Evolutionary conservation across 2,797 vertebrate species (phyloP).

Genomic region (Pseudomugil gertrudae): DNA sequence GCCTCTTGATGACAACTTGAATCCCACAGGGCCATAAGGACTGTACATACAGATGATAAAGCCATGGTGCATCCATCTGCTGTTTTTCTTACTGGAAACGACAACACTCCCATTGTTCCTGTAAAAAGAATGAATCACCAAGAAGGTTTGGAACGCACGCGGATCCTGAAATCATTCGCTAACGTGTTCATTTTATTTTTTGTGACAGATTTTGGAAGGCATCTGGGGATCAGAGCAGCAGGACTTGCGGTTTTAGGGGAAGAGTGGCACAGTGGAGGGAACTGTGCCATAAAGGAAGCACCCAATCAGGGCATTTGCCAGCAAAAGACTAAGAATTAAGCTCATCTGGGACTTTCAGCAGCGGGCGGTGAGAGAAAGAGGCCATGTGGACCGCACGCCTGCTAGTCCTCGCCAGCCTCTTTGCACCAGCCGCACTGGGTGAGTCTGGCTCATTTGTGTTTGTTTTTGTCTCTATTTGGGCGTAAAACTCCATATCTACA

Average conservation of each 20-base stretch:
- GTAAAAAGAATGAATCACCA: slow-evolving; percentile 29
- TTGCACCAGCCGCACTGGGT: slow-evolving; percentile 88
- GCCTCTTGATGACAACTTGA: slow-evolving; percentile 58
- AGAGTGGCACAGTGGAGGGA: slow-evolving; percentile 63
- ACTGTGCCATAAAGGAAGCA: slow-evolving; percentile 45
- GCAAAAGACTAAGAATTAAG: slow-evolving; percentile 62
- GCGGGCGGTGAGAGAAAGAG: slow-evolving; percentile 80
- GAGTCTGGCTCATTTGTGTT: slow-evolving; percentile 68
- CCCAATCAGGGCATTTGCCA: slow-evolving; percentile 42
- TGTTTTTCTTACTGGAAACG: slow-evolving; percentile 45
- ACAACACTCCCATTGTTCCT: slow-evolving; percentile 25
- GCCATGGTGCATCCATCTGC: slow-evolving; percentile 66
- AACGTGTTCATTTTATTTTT: slow-evolving; percentile 11
- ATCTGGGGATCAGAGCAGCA: slow-evolving; percentile 34
- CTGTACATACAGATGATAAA: slow-evolving; percentile 50
- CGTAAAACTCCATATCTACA: slow-evolving; percentile 1
- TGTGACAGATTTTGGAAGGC: slow-evolving; percentile 43
- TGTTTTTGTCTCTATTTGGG: slow-evolving; percentile 1
- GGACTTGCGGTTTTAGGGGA: slow-evolving; percentile 32
- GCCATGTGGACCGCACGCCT: slow-evolving; percentile 95
- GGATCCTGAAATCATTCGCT: slow-evolving; percentile 14
- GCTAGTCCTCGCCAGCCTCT: slow-evolving; percentile 89
- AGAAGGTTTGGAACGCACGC: background rate
- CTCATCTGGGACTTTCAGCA: slow-evolving; percentile 66
- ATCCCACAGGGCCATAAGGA: slow-evolving; percentile 59